These are phyloP conservation scores for Atopsyche davidsoni DNA, from an alignment of 1,140 invertebrate genomes.

Conservation along the genomic window DNA sequence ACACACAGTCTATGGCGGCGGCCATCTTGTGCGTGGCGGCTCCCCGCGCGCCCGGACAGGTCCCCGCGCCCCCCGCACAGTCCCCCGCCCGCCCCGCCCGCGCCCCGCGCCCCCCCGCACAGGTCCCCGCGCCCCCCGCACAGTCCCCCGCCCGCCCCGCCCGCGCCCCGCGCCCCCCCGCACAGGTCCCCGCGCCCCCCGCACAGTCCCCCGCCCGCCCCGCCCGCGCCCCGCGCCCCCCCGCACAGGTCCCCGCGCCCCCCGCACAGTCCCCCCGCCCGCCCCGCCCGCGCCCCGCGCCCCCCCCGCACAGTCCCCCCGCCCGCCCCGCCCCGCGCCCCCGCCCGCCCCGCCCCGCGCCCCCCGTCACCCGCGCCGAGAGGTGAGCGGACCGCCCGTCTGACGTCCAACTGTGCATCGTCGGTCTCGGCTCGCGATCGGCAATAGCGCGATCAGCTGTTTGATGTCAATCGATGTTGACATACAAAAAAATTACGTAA, in stretches of 20 bases:
- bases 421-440: slow-evolving; percentile 1
- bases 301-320: not conserved
- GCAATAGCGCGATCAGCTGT: slow-evolving; percentile 27
- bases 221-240: not conserved
- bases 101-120: not conserved
- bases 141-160: not conserved
- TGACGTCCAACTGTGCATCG: not conserved
- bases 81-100: not conserved
- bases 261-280: not conserved
- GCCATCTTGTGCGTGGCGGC: too few relatives aligned
- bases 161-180: too few relatives aligned
- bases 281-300: not conserved
- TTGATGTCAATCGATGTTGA: slow-evolving; percentile 28
- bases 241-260: not conserved
- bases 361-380: not conserved
- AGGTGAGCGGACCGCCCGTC: not conserved
- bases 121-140: not conserved
- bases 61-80: not conserved
- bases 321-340: not conserved
- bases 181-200: not conserved
- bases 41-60: not conserved
- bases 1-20: too few relatives aligned
- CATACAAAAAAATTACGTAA: slow-evolving; percentile 31
- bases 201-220: not conserved
- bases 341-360: not conserved